Percentiles rank a stretch among this genome's conserved stretches.
Conservation (phyloP, 1,140 invertebrate species). For the Caenorhabditis latens region DNA sequence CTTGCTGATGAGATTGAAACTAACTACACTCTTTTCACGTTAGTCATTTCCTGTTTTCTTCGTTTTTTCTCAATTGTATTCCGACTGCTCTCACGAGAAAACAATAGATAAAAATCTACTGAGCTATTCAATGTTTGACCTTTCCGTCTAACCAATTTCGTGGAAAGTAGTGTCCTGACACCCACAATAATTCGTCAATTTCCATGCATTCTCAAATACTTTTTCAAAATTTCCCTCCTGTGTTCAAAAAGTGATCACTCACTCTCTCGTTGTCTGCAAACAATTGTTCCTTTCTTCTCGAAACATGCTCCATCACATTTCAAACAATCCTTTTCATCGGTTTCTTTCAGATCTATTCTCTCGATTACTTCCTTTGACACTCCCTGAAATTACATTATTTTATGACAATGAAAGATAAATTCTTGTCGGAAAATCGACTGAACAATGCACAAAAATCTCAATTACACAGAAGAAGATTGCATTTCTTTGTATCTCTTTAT, state of each 20-base stretch:
- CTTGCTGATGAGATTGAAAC: too few species aligned
- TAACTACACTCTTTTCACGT: too few species aligned
- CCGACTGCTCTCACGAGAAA: background rate
- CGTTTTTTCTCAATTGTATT: background rate
- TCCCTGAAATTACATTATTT: conserved; percentile 3
- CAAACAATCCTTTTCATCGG: background rate
- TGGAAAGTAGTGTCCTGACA: background rate
- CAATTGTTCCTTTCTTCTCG: background rate
- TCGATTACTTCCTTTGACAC: conserved; percentile 26
- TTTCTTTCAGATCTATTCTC: conserved; percentile 17
- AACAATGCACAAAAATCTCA: too few species aligned
- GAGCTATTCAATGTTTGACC: conserved; percentile 1
- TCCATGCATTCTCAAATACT: conserved; percentile 20
- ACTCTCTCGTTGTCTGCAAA: conserved; percentile 34
- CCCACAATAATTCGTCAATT: background rate
- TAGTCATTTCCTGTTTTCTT: background rate
- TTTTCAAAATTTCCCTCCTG: background rate
- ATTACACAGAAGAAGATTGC: too few species aligned
- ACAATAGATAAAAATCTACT: conserved; percentile 9
- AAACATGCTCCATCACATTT: conserved; percentile 35
- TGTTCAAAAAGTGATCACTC: conserved; percentile 2
- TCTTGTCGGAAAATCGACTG: too few species aligned
- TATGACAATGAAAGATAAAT: too few species aligned
- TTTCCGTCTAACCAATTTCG: background rate
- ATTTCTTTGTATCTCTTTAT: background rate